These are phyloP conservation scores for Gymnobelideus leadbeateri DNA, from an alignment of 2,113 vertebrate species.

Conservation along the genomic window DNA sequence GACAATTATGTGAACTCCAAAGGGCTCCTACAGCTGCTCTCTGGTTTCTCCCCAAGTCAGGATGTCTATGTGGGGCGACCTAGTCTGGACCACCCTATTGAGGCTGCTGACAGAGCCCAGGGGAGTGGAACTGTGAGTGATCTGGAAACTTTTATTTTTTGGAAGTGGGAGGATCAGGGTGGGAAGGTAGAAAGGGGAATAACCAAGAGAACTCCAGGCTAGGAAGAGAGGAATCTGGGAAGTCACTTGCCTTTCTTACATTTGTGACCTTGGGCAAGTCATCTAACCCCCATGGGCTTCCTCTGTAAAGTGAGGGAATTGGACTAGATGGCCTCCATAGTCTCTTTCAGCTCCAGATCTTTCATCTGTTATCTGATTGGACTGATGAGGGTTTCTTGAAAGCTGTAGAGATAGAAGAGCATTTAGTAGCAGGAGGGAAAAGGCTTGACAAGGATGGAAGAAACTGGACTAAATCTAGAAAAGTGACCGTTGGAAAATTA, in stretches of 20 bases:
- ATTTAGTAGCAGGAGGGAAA: not conserved
- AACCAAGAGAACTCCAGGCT: not conserved
- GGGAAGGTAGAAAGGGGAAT: accelerated
- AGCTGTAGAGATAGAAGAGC: not conserved
- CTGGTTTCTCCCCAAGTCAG: conserved; percentile 93
- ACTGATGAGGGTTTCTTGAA: not conserved
- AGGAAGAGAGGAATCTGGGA: not conserved
- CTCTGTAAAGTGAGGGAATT: not conserved
- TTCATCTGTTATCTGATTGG: not conserved
- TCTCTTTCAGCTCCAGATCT: not conserved
- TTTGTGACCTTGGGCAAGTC: not conserved
- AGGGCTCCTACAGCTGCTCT: conserved; percentile 89
- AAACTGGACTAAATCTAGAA: not conserved
- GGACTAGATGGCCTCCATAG: not conserved
- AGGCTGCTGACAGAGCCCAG: conserved; percentile 93
- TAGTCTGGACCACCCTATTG: conserved; percentile 97
- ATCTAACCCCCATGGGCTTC: not conserved
- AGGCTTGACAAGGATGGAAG: not conserved
- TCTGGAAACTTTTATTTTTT: not conserved
- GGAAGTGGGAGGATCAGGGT: not conserved
- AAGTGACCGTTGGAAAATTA: not conserved
- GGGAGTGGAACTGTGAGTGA: conserved; percentile 92
- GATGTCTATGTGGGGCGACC: conserved; percentile 96
- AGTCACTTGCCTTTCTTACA: not conserved
- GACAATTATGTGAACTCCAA: conserved; percentile 95